phyloP scores from a whole-genome alignment of 53 echinoderm and acorn worm genomes.

The Holothuria scabra region DNA sequence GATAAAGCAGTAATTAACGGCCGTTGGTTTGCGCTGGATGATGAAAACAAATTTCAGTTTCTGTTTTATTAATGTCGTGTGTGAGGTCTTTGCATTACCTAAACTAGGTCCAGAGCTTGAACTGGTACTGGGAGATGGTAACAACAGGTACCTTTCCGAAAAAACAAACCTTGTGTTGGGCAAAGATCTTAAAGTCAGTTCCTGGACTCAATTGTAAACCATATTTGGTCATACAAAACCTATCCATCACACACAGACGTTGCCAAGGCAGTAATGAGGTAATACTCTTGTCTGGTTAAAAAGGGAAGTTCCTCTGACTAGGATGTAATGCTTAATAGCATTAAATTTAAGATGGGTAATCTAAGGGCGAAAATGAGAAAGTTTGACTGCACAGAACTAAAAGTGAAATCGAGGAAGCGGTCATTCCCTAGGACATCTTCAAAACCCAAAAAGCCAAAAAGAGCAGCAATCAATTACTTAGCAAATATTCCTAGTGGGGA shows the following conservation, averaged over 20 bases:
- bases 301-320: constrained; percentile 10
- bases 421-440: background rate
- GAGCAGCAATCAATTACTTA: constrained; percentile 26
- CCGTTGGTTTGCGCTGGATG: too few relatives aligned
- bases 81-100: constrained; percentile 24
- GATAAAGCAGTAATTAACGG: too few relatives aligned
- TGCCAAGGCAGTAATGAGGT: constrained; percentile 8
- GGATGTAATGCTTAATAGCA: constrained; percentile 20
- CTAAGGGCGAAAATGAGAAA: constrained; percentile 4
- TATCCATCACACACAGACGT: constrained; percentile 36
- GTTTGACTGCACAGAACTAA: constrained; percentile 15
- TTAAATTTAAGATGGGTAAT: constrained; percentile 40
- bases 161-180: background rate
- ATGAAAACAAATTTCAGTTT: too few relatives aligned
- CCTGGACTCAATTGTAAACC: constrained; percentile 18
- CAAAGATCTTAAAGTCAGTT: constrained; percentile 39
- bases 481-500: constrained; percentile 26
- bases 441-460: constrained; percentile 29
- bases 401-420: constrained; percentile 31
- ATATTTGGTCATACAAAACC: constrained; percentile 24
- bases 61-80: too few relatives aligned
- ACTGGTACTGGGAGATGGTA: constrained; percentile 3
- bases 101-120: constrained; percentile 25
- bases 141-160: background rate
- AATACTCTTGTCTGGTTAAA: constrained; percentile 25